phyloP scores from a whole-genome alignment of 2,888 invertebrate genomes.

The Linnaemya vulpina region DNA sequence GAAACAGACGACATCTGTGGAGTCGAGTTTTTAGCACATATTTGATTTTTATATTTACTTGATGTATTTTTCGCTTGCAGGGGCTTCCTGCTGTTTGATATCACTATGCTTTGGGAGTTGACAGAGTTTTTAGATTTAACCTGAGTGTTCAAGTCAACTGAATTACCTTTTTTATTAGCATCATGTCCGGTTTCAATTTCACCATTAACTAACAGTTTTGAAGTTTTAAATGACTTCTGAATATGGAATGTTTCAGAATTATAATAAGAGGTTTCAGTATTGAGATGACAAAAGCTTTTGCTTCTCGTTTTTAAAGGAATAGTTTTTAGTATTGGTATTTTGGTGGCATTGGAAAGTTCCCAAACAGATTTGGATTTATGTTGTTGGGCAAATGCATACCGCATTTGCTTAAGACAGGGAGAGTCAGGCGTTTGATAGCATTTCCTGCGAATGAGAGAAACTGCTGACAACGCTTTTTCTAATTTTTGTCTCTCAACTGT shows the following conservation, averaged over 20 bases:
- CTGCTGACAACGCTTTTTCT: constrained; percentile 88
- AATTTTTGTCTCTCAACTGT: constrained; percentile 77
- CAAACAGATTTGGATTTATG: constrained; percentile 80
- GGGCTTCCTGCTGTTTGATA: not conserved
- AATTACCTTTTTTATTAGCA: not conserved
- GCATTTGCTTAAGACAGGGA: constrained; percentile 73
- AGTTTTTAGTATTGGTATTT: constrained; percentile 85
- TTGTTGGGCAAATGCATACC: constrained; percentile 64
- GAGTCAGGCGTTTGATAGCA: constrained; percentile 70
- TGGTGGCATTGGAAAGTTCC: constrained; percentile 83
- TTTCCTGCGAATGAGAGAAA: constrained; percentile 85
- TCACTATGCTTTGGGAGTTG: not conserved
- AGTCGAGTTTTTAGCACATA: not conserved
- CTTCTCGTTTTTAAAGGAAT: constrained; percentile 78
- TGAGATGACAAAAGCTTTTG: constrained; percentile 77
- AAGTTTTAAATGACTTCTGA: not conserved
- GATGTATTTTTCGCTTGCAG: not conserved
- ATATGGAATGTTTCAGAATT: not conserved
- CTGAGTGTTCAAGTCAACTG: not conserved
- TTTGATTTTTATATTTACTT: not conserved
- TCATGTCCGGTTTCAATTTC: not conserved
- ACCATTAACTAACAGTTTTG: not conserved
- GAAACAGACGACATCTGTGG: not conserved
- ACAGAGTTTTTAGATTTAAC: not conserved
- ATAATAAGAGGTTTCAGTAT: not conserved